Conservation (phyloP, 2,797 vertebrate genomes). For the Sylvilagus floridanus region DNA sequence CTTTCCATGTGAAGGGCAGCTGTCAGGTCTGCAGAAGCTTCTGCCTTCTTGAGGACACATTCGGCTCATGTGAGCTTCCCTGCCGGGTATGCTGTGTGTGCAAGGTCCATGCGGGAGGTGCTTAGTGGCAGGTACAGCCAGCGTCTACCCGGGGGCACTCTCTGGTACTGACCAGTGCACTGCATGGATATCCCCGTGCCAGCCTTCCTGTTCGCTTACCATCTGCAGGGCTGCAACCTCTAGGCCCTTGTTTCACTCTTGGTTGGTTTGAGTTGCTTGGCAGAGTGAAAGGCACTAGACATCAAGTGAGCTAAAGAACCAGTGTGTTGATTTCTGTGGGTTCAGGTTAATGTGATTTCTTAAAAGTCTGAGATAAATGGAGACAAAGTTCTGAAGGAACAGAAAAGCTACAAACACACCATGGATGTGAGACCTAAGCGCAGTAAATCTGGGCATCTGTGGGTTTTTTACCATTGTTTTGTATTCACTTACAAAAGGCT, state of each 20-base stretch:
- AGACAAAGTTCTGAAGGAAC: neutral
- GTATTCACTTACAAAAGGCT: neutral
- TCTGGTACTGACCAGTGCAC: neutral
- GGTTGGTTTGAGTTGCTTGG: neutral
- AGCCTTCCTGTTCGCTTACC: neutral
- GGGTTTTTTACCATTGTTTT: neutral
- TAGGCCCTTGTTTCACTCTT: neutral
- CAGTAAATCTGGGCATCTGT: neutral
- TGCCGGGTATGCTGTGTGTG: neutral
- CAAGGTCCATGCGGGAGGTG: rapidly evolving
- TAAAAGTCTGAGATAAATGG: too few relatives aligned
- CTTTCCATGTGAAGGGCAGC: neutral
- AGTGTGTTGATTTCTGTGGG: neutral
- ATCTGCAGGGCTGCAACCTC: neutral
- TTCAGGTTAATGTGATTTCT: neutral
- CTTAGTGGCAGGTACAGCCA: rapidly evolving
- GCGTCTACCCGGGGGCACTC: rapidly evolving
- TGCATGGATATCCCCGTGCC: rapidly evolving
- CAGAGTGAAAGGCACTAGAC: neutral
- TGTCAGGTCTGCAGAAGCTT: neutral
- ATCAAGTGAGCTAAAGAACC: neutral
- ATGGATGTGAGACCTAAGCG: neutral
- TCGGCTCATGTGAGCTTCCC: neutral
- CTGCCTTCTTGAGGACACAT: rapidly evolving
- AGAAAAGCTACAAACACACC: rapidly evolving